Evolutionary conservation across 2,888 invertebrate species (phyloP).

Genomic region (Hetaerina titia): DNA sequence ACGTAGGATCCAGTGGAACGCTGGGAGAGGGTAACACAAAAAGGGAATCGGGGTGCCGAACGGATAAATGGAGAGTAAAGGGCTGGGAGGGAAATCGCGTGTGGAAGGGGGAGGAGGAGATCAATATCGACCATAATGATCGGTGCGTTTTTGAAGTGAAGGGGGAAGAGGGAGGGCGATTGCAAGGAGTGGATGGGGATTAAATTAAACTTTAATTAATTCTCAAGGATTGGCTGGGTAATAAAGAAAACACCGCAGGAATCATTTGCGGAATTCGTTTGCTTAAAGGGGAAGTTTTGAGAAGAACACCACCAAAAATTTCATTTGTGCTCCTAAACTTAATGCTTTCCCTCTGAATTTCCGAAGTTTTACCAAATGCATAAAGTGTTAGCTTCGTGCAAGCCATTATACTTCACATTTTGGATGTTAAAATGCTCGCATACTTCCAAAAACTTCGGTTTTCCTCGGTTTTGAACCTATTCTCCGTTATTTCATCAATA

Average conservation of each 20-base stretch:
- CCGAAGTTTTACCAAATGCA: background rate
- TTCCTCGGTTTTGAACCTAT: background rate
- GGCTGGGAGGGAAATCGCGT: background rate
- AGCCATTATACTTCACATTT: conserved; percentile 21
- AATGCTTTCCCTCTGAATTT: background rate
- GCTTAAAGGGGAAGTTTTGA: background rate
- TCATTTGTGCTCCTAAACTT: background rate
- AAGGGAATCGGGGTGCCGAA: background rate
- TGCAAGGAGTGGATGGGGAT: background rate
- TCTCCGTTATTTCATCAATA: background rate
- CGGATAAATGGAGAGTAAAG: background rate
- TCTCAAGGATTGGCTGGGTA: conserved; percentile 10
- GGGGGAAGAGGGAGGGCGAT: background rate
- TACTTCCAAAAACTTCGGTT: background rate
- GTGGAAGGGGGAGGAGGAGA: background rate
- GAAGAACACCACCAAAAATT: background rate
- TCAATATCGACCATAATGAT: background rate
- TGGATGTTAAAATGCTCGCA: conserved; percentile 20
- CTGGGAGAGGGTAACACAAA: background rate
- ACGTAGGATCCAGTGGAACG: background rate
- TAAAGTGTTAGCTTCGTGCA: background rate
- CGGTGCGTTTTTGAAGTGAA: background rate
- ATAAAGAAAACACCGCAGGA: conserved; percentile 38
- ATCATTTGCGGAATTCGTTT: conserved; percentile 34
- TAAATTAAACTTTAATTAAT: conserved; percentile 30